These are phyloP conservation scores for Copsychus sechellarum DNA, from an alignment of 2,113 vertebrate genomes.

Conservation along the genomic window DNA sequence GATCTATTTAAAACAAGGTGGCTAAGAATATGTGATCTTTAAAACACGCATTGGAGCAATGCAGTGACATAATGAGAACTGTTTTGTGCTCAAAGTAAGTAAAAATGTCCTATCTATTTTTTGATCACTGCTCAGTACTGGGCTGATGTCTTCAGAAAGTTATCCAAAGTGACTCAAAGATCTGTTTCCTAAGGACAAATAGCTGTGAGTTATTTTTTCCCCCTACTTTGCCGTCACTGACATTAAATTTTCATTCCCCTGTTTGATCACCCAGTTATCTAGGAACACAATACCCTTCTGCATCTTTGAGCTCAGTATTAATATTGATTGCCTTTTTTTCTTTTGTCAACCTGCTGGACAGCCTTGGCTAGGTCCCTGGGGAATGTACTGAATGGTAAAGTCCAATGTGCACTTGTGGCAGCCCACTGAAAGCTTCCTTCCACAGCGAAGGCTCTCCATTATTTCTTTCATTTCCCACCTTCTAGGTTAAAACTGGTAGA, in stretches of 20 bases:
- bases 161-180: neutral
- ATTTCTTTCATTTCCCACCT: neutral
- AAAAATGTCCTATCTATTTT: neutral
- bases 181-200: neutral
- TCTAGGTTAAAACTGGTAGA: neutral
- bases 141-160: neutral
- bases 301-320: neutral
- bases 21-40: neutral
- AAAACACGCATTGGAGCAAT: neutral
- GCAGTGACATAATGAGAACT: constrained; percentile 19
- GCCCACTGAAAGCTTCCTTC: neutral
- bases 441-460: neutral
- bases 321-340: neutral
- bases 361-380: neutral
- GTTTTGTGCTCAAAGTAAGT: neutral
- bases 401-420: neutral
- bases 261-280: neutral
- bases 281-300: neutral
- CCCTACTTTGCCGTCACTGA: neutral
- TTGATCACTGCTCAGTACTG: neutral
- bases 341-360: neutral
- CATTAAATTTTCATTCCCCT: neutral
- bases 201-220: neutral
- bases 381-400: neutral
- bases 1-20: neutral